Base-by-base conservation (phyloP, 2,113 vertebrate genomes). In the Danionella cerebrum region DNA sequence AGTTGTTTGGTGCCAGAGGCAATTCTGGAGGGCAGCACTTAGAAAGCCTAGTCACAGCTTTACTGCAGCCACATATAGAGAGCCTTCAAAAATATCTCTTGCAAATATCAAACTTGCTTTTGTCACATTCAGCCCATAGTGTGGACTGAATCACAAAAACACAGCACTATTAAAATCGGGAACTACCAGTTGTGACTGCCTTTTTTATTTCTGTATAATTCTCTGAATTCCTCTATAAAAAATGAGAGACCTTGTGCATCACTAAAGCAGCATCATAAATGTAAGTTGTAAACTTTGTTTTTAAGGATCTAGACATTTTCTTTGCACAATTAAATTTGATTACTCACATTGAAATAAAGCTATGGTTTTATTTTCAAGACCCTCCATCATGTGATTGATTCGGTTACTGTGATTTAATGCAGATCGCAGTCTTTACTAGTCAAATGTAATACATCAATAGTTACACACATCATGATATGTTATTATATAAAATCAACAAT, bases 1-100 rank as follows among this genome's bases (percentile, higher is more conserved):
- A 54, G 44, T 29, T 62, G 62, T 48, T 67, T 70, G 18, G 42
- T 38, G 64, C 64, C 64, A 45, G 69, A 51, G 51, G 69, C 73
- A 33, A 44, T 54, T 67, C 69, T 44, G 51, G 35, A 71, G 63
- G 69, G 69, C 69, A 68, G 48, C 18, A 16, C 38, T 75, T 62
- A 45, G 53, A 67, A 67, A 55, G 25, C 18, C 31, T 55, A 44
- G 63, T 35, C 55, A 62, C 39, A 71, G 51, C 35, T 35, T 38
- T 67, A 2, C 22, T n/a, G 16, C 38, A 50, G 42, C 48, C 57
- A 21, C 55, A 14, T 22, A 31, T 21, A 16, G 47, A 67, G 59
- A 44, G 7, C 42, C 33, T 72, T 31, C 29, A 22, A 33, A 68
- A 44, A 51, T 45, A 55, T 45, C 65, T 38, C 54, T 66, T 35